A percentile compares a stretch with the other conserved stretches of the same genome.
Conservation (phyloP, 1,140 invertebrate genomes). For the Nomia melanderi region DNA sequence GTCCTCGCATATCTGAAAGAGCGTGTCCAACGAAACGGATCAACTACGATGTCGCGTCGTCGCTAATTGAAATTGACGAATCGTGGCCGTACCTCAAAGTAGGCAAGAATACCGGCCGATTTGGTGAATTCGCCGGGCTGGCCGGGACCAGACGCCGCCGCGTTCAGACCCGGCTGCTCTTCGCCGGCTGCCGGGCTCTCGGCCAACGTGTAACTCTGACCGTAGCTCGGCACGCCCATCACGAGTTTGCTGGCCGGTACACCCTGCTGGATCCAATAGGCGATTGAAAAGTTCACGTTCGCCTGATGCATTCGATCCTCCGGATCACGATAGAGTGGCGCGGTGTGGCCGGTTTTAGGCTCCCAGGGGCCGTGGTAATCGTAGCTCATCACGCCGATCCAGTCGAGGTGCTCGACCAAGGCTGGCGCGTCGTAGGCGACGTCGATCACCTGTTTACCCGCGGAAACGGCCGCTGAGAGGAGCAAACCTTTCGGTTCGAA, state of each 20-base stretch:
- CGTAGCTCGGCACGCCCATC: constrained; percentile 93
- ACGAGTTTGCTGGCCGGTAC: constrained; percentile 91
- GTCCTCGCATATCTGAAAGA: constrained; percentile 87
- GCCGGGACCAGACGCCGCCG: constrained; percentile 89
- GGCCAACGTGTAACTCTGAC: constrained; percentile 90
- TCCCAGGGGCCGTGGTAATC: constrained; percentile 95
- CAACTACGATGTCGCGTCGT: no score
- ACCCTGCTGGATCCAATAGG: constrained; percentile 87
- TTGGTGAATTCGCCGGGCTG: constrained; percentile 94
- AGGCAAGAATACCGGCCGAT: constrained; percentile 90
- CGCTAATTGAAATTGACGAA: no score
- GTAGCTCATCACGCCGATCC: constrained; percentile 93
- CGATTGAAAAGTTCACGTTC: constrained; percentile 90
- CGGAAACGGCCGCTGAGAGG: constrained; percentile 91
- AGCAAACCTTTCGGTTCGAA: constrained; percentile 86
- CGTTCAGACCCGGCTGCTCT: constrained; percentile 81
- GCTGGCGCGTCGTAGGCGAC: constrained; percentile 88
- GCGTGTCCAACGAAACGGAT: no score
- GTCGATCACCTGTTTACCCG: constrained; percentile 93
- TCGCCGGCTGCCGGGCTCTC: constrained; percentile 76
- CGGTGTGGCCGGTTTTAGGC: constrained; percentile 89
- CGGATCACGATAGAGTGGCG: constrained; percentile 85
- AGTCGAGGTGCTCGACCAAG: constrained; percentile 87
- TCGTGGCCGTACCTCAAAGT: constrained; percentile 95
- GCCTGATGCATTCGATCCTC: constrained; percentile 87